Conservation (phyloP, 2,113 vertebrate species). For the Callipepla squamata region DNA sequence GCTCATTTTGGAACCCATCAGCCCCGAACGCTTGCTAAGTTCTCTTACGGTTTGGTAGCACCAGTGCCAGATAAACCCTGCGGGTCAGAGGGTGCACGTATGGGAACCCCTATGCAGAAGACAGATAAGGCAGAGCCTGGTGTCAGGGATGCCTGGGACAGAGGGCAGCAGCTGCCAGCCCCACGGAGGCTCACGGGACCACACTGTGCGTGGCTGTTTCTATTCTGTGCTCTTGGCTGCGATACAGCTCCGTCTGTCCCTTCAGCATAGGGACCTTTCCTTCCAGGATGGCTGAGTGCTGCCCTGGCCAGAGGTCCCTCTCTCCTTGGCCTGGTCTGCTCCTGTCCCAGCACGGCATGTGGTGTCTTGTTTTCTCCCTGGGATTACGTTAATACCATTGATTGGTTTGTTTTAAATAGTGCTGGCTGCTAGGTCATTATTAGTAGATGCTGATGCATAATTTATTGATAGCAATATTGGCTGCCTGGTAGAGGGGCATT, state of each 20-base stretch:
- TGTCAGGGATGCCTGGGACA: not conserved
- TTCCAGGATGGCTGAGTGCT: not conserved
- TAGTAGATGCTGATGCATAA: constrained; percentile 73
- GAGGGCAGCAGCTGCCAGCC: not conserved
- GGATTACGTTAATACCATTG: constrained; percentile 64
- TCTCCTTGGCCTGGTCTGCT: constrained; percentile 66
- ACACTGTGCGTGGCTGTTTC: accelerated
- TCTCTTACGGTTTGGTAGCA: too few relatives aligned
- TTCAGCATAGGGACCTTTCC: not conserved
- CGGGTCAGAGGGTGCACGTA: too few relatives aligned
- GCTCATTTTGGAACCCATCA: too few relatives aligned
- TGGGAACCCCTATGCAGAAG: too few relatives aligned
- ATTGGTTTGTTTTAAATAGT: constrained; percentile 75
- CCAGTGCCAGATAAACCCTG: too few relatives aligned
- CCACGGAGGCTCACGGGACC: accelerated
- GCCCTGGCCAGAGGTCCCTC: constrained; percentile 12
- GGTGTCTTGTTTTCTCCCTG: constrained; percentile 68
- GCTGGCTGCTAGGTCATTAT: constrained; percentile 68
- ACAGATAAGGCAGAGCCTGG: not conserved
- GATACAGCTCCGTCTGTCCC: not conserved
- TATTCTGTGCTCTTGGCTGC: not conserved
- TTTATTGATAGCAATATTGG: constrained; percentile 74
- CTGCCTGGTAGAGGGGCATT: constrained; percentile 32
- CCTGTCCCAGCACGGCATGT: not conserved
- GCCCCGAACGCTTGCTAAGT: too few relatives aligned